phyloP scores from a whole-genome alignment of 30 jellyfish, hydroid and myxozoan species.

The Pelagia noctiluca region DNA sequence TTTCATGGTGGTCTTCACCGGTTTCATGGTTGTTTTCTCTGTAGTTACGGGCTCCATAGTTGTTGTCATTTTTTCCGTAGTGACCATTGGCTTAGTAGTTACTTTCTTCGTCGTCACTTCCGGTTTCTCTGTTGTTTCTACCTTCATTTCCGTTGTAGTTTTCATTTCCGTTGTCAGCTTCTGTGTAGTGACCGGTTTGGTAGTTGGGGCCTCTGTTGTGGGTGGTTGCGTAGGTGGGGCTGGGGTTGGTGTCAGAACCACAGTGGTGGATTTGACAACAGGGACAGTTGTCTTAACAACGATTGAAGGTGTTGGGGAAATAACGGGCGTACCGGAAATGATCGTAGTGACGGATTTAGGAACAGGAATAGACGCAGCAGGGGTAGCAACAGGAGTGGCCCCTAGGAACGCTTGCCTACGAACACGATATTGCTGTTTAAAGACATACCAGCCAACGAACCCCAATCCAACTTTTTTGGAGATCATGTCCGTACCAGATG shows the following conservation, averaged over 20 bases:
- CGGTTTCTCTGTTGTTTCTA: constrained; percentile 17
- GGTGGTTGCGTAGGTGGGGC: constrained; percentile 70
- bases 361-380: constrained; percentile 47
- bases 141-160: constrained; percentile 9
- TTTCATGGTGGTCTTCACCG: constrained; percentile 52
- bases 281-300: constrained; percentile 17
- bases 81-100: constrained; percentile 40
- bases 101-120: constrained; percentile 45
- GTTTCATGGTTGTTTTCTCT: constrained; percentile 53
- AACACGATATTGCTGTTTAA: constrained; percentile 38
- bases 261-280: constrained; percentile 72
- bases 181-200: constrained; percentile 29
- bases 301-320: constrained; percentile 82
- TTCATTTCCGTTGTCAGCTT: constrained; percentile 15
- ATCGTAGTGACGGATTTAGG: constrained; percentile 34
- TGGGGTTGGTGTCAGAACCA: too few species aligned
- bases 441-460: constrained; percentile 91
- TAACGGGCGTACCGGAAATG: constrained; percentile 62
- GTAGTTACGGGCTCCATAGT: constrained; percentile 33
- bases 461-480: constrained; percentile 52
- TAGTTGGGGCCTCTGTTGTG: constrained; percentile 30
- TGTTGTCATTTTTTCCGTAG: constrained; percentile 38
- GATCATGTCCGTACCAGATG: constrained; percentile 75
- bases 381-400: constrained; percentile 78
- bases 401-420: constrained; percentile 66